These are phyloP conservation scores for Scleropages formosus DNA, from an alignment of 2,797 vertebrate genomes.

Conservation along the genomic window DNA sequence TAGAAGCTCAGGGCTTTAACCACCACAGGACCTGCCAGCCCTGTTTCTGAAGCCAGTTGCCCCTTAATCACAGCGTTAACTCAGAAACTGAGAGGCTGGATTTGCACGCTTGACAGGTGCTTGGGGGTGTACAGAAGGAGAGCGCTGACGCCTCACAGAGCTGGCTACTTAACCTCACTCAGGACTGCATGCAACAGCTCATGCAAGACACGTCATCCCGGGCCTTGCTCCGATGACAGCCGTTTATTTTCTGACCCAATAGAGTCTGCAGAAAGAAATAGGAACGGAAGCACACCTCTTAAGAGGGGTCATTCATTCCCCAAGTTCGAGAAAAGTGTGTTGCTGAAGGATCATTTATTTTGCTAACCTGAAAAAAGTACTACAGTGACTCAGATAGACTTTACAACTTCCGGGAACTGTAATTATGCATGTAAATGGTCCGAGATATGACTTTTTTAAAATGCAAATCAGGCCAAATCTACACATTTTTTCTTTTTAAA, in stretches of 20 bases:
- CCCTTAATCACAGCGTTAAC: no score
- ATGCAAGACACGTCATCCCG: not conserved
- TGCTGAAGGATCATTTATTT: not conserved
- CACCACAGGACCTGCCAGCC: no score
- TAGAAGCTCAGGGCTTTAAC: no score
- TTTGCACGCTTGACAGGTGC: no score
- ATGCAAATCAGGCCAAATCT: constrained; percentile 8
- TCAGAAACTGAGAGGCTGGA: no score
- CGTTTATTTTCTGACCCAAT: not conserved
- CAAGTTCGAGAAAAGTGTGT: not conserved
- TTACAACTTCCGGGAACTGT: no score
- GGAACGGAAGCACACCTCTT: not conserved
- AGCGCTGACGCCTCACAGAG: no score
- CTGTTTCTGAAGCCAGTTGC: no score
- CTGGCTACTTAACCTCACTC: no score
- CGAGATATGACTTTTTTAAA: constrained; percentile 1
- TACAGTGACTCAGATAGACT: not conserved
- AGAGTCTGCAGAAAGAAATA: not conserved
- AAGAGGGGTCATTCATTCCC: not conserved
- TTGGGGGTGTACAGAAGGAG: no score
- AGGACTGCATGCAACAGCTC: not conserved
- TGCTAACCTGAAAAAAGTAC: not conserved
- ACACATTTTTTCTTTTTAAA: no score
- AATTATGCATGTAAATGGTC: constrained; percentile 2
- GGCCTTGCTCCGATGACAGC: not conserved